Evolutionary conservation across 2,113 vertebrate species (phyloP).

Genomic region (Brachypodius melanocephalos): DNA sequence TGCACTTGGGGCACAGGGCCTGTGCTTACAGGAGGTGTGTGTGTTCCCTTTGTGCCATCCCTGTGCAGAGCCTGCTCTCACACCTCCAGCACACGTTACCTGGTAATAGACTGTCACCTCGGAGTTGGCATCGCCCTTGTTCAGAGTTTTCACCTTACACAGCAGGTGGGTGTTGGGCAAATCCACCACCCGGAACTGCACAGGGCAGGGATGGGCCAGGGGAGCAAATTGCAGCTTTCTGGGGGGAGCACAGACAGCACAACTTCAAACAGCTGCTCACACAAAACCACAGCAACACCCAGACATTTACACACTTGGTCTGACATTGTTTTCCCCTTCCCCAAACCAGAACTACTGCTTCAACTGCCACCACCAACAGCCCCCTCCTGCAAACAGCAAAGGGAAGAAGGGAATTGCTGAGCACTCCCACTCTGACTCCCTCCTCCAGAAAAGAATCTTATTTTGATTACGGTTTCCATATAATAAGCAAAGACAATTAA

Average conservation of each 20-base stretch:
- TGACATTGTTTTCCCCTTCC: neutral
- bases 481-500: neutral
- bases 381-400: neutral
- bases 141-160: conserved; percentile 92
- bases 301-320: accelerated
- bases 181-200: conserved; percentile 90
- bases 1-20: too few species aligned
- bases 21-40: neutral
- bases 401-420: neutral
- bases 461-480: neutral
- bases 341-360: neutral
- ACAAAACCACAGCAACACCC: neutral
- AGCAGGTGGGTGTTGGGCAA: conserved; percentile 82
- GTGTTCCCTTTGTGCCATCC: neutral
- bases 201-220: conserved; percentile 81
- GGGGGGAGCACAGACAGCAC: conserved; percentile 25
- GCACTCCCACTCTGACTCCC: neutral
- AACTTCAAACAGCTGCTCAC: neutral
- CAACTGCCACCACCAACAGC: neutral
- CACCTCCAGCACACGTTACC: conserved; percentile 55
- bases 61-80: neutral
- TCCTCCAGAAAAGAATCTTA: neutral
- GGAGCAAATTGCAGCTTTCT: conserved; percentile 86
- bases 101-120: conserved; percentile 96
- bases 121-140: conserved; percentile 91